Conservation (phyloP, 1,140 invertebrate species). For the Heliconius nattereri region DNA sequence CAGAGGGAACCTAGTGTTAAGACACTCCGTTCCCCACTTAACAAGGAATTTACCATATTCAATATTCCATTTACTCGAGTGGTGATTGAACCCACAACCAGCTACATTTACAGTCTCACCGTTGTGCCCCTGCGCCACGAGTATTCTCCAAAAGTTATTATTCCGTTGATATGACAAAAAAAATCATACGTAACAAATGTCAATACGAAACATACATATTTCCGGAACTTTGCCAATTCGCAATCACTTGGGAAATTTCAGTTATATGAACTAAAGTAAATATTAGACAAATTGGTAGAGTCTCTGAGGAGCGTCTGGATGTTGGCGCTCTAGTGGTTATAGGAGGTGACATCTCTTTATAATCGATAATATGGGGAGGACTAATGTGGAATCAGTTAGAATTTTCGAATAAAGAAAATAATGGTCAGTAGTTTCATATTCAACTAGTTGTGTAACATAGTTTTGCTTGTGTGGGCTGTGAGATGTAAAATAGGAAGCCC, state of each 20-base stretch:
- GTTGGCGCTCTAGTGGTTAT: neutral
- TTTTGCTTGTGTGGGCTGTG: too few relatives aligned
- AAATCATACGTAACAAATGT: neutral
- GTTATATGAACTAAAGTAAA: constrained; percentile 11
- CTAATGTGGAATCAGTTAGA: neutral
- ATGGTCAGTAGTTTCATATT: too few relatives aligned
- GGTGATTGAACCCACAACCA: too few relatives aligned
- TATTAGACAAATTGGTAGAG: constrained; percentile 5
- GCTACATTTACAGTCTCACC: too few relatives aligned
- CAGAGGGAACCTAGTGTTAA: too few relatives aligned
- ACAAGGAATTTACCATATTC: too few relatives aligned
- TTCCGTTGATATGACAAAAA: too few relatives aligned
- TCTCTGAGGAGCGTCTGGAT: neutral
- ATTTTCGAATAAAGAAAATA: neutral
- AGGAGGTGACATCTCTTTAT: neutral
- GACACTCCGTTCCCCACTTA: too few relatives aligned
- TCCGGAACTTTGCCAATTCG: neutral
- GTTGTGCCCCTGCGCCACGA: too few relatives aligned
- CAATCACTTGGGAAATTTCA: constrained; percentile 4
- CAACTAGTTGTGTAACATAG: too few relatives aligned
- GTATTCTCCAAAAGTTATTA: too few relatives aligned
- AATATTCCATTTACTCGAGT: too few relatives aligned
- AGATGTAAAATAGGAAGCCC: neutral
- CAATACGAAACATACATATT: neutral
- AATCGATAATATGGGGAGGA: neutral